These are phyloP conservation scores for Apamea anceps DNA, from an alignment of 2,888 invertebrate genomes.

Conservation along the genomic window DNA sequence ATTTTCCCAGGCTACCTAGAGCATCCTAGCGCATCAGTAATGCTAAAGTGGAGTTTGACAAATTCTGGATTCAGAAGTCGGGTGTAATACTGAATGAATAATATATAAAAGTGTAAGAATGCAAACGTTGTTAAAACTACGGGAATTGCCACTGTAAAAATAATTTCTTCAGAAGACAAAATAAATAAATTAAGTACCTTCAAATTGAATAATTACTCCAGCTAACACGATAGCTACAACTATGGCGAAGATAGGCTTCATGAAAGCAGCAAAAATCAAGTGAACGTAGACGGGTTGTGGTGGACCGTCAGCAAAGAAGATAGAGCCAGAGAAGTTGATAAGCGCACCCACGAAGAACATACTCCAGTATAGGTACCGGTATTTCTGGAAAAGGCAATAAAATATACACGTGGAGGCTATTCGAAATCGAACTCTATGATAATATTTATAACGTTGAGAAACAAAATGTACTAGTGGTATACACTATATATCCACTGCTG, in stretches of 20 bases:
- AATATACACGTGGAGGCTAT: neutral
- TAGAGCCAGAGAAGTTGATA: conserved; percentile 53
- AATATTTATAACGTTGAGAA: neutral
- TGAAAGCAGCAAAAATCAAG: conserved; percentile 61
- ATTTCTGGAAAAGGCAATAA: conserved; percentile 69
- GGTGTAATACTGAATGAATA: neutral
- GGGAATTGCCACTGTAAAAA: neutral
- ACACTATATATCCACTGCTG: neutral
- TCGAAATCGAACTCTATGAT: neutral
- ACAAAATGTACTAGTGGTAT: neutral
- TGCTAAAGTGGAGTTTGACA: neutral
- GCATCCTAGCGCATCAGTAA: neutral
- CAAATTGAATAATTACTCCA: conserved; percentile 70
- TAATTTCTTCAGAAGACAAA: neutral
- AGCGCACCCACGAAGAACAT: conserved; percentile 52
- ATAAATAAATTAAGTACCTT: conserved; percentile 65
- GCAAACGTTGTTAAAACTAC: neutral
- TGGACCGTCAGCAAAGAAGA: conserved; percentile 68
- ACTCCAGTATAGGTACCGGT: conserved; percentile 67
- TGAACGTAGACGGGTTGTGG: conserved; percentile 40
- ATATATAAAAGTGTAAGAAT: too few relatives aligned
- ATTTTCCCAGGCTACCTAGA: neutral
- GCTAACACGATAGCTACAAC: conserved; percentile 56
- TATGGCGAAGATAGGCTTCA: conserved; percentile 60
- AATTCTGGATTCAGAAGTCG: neutral